A percentile compares a stretch with the other conserved stretches of the same genome.
These are phyloP conservation scores for Asobara japonica DNA, from an alignment of 1,140 invertebrate genomes.

Conservation along the genomic window DNA sequence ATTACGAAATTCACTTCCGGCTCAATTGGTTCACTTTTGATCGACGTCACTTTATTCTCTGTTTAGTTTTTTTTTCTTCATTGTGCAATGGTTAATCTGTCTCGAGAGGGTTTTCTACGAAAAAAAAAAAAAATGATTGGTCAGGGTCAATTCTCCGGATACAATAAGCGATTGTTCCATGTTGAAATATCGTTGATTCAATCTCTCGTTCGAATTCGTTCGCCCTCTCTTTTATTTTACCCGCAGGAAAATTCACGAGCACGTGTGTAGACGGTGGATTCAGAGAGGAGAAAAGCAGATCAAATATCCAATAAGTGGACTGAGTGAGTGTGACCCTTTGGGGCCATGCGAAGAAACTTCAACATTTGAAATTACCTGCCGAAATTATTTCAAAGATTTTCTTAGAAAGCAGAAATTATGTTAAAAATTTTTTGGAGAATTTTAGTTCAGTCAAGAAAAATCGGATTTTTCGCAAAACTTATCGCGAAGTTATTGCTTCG, in stretches of 20 bases:
- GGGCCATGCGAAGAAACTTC: too few species aligned
- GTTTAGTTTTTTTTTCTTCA: background rate
- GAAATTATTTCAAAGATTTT: too few species aligned
- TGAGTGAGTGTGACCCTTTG: too few species aligned
- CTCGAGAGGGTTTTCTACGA: background rate
- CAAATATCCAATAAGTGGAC: too few species aligned
- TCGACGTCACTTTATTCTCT: too few species aligned
- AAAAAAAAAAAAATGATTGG: background rate
- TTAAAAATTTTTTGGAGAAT: too few species aligned
- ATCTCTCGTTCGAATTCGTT: background rate
- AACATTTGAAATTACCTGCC: too few species aligned
- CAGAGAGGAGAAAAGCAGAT: background rate
- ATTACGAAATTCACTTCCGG: background rate
- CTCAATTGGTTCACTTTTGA: background rate
- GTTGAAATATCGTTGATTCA: slow-evolving; percentile 4
- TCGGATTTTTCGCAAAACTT: too few species aligned
- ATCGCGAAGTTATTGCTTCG: too few species aligned
- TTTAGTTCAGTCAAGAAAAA: too few species aligned
- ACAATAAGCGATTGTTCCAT: background rate
- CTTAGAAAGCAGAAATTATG: too few species aligned
- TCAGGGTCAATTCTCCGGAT: slow-evolving; percentile 10
- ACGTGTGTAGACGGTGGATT: background rate
- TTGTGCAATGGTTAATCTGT: background rate
- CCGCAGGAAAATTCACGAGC: background rate
- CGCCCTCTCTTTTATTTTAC: background rate